A percentile compares a stretch with the other conserved stretches of the same genome.
Evolutionary conservation across 2,797 vertebrate species (phyloP).

Genomic region (Ataeniobius toweri): DNA sequence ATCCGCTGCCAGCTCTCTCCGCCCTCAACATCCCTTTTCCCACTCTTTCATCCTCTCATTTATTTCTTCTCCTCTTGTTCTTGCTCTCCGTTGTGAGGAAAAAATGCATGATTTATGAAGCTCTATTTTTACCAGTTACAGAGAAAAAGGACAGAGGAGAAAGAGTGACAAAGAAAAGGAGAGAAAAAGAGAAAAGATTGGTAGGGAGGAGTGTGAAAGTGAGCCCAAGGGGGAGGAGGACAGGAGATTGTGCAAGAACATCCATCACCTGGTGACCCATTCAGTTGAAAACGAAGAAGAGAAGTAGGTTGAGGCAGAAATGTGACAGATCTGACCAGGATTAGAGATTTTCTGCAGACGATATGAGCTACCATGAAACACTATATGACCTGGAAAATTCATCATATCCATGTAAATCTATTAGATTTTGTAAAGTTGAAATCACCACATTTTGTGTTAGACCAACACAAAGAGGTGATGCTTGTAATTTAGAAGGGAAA

Average conservation of each 20-base stretch:
- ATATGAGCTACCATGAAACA: slow-evolving; percentile 16
- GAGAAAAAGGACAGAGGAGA: slow-evolving; percentile 65
- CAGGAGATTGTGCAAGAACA: slow-evolving; percentile 56
- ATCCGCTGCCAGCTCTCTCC: slow-evolving; percentile 49
- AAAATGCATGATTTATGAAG: slow-evolving; percentile 87
- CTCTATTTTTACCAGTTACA: slow-evolving; percentile 86
- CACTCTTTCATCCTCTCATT: slow-evolving; percentile 37
- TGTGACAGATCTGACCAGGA: slow-evolving; percentile 58
- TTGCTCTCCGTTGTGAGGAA: slow-evolving; percentile 61
- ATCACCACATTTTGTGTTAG: background rate
- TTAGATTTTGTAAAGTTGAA: background rate
- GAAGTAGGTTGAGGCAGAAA: slow-evolving; percentile 65
- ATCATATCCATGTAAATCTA: background rate
- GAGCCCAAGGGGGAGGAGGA: slow-evolving; percentile 66
- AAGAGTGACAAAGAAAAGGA: slow-evolving; percentile 43
- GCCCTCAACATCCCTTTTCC: slow-evolving; percentile 47
- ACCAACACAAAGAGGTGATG: background rate
- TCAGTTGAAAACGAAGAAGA: slow-evolving; percentile 56
- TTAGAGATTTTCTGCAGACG: slow-evolving; percentile 28
- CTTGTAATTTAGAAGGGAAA: background rate
- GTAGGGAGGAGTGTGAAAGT: slow-evolving; percentile 42
- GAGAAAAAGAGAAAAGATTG: slow-evolving; percentile 19
- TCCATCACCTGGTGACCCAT: slow-evolving; percentile 68
- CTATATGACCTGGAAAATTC: background rate
- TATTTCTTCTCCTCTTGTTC: slow-evolving; percentile 49